Evolutionary conservation across 2,888 invertebrate species (phyloP), one percentile per base, ranked within the genome.

Genomic region (Diaphora mendica): DNA sequence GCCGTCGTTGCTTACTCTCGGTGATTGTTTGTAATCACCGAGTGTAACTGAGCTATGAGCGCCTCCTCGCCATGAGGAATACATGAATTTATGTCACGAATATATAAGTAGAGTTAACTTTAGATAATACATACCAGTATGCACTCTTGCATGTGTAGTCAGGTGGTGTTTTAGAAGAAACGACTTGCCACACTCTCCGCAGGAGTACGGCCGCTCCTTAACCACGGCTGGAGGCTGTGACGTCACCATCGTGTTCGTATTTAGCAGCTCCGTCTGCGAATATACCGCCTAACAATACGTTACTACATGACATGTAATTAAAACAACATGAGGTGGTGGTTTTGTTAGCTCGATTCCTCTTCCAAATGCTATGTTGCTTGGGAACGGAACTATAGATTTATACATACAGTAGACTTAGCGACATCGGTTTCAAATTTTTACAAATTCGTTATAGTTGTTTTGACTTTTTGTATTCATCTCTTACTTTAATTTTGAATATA

Each of bases 111-210:
- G 15, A 5, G 30, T 5, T 62, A 62, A 1, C 5, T 26, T 42
- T 70, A 55, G 23, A 9, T n/a, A 55, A 15, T 66, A 85, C 90
- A 73, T 88, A 96, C 96, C 98, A 73, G 98, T 98, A 89, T 98
- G 98, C 7, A 98, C 98, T 86, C 98, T 96, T 75, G 97, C 97
- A 87, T 98, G 98, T 51, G 98, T 98, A 5, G 98, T 98, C 76
- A 98, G 96, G 92, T 98, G 98, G 90, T 98, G 98, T 91, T 98
- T 98, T 73, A 98, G 93, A 67, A 98, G 96, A 92, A 98, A 98
- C 23, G 98, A 97, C 91, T 98, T 98, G 72, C 98, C 98, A 88
- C 98, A 98, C 92, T 98, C 98, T 42, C 97, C 96, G 89, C 98
- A 98, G 26, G 97, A 97, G 89, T 98, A 98, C 5, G 98, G 98